Conservation (phyloP, 2,797 vertebrate genomes). For the Pangasius mekongensis region DNA sequence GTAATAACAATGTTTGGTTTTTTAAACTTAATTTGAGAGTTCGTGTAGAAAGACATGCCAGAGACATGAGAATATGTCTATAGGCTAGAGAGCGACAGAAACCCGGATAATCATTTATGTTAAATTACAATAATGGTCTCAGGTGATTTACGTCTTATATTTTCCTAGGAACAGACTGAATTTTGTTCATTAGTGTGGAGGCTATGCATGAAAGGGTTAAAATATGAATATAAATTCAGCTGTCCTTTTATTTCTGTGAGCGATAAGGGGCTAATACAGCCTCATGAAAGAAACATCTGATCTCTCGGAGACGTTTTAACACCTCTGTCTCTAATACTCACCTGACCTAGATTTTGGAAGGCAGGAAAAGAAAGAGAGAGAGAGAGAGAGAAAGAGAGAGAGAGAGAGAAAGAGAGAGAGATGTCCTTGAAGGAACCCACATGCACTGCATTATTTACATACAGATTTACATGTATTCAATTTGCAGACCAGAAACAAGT, state of each 20-base stretch:
- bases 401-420: not conserved
- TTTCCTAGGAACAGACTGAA: not conserved
- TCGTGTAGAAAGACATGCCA: not conserved
- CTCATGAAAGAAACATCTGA: constrained; percentile 1
- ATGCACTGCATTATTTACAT: not conserved
- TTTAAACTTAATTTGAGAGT: not conserved
- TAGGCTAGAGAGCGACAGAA: not conserved
- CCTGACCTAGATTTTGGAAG: constrained; percentile 30
- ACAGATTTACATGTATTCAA: not conserved
- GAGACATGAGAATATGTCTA: not conserved
- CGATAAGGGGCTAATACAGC: not conserved
- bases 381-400: not conserved
- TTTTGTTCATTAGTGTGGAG: not conserved
- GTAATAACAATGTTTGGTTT: not conserved
- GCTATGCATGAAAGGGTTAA: not conserved
- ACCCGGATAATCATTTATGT: not conserved
- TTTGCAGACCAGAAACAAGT: not conserved
- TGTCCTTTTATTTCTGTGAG: not conserved
- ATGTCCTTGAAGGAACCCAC: not conserved
- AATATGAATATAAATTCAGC: not conserved
- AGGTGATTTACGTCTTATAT: not conserved
- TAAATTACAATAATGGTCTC: not conserved
- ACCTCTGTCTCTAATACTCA: constrained; percentile 9
- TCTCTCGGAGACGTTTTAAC: not conserved
- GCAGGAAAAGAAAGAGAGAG: not conserved